Evolutionary conservation across 1,140 invertebrate genomes (phyloP), one percentile per base, ranked within the genome.

Genomic region (Phenacoccus solenopsis): DNA sequence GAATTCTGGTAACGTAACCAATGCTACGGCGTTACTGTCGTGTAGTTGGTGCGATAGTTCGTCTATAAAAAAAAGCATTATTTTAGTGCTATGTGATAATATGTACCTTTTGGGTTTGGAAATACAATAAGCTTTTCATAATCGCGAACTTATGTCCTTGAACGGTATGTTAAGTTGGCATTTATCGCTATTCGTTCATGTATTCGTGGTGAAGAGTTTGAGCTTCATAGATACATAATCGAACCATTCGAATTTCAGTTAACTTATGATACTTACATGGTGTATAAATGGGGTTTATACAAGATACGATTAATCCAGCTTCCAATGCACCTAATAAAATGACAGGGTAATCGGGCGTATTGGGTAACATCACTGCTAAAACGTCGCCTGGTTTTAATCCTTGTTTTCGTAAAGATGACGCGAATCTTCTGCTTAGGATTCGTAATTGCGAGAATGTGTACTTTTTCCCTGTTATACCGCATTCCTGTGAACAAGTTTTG

Each of bases 251-350:
- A n/a, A n/a, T n/a, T n/a, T n/a, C n/a, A n/a, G n/a, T n/a, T n/a
- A n/a, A n/a, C n/a, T n/a, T n/a, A n/a, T n/a, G n/a, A 64, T 70
- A 75, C 81, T 84, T 78, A 94, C 92, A 86, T 75, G 85, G 73
- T 5, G 89, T 94, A 75, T 93, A 95, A 35, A 86, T 76, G 1
- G 90, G 89, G 81, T 94, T 95, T 0, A 90, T 80, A 0, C 90
- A 87, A 9, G 90, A 91, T 5, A 89, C 83, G 9, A 86, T 75
- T 0, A 88, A 80, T 0, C 90, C 91, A 22, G 87, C 85, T 73
- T 86, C 83, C 1, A 88, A 75, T 64, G 82, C 82, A 1, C 89
- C 91, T 30, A 90, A 76, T 16, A 85, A 76, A 1, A 84, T 81
- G 4, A 90, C 82, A 0, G 85, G 79, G 76, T 83, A 90, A 77